phyloP scores from a whole-genome alignment of 2,113 vertebrate species.

The Rostratula benghalensis region DNA sequence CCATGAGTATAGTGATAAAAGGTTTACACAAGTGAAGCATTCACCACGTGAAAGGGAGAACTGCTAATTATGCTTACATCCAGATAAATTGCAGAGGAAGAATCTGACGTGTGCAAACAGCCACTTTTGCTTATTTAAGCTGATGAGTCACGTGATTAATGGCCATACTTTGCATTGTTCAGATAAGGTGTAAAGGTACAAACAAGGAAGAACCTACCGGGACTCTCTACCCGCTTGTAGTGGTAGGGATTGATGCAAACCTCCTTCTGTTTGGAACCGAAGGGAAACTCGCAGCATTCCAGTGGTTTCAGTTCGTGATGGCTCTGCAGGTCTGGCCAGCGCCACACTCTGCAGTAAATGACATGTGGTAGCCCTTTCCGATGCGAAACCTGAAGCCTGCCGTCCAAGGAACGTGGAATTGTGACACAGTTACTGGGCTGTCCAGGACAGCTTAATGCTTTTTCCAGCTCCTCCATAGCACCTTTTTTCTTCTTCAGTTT shows the following conservation, averaged over 20 bases:
- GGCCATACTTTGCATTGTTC: background rate
- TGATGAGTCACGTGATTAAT: constrained; percentile 14
- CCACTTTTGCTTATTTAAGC: constrained; percentile 34
- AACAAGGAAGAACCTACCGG: constrained; percentile 81
- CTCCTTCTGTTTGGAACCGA: constrained; percentile 97
- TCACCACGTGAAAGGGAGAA: background rate
- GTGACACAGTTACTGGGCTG: constrained; percentile 97
- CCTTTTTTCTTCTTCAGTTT: constrained; percentile 98
- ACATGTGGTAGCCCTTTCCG: constrained; percentile 93
- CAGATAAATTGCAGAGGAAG: constrained; percentile 10
- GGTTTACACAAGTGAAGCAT: background rate
- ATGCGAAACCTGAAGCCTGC: constrained; percentile 94
- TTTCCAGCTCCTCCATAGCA: constrained; percentile 97
- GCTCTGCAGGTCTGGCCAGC: constrained; percentile 97
- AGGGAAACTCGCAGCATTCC: constrained; percentile 97
- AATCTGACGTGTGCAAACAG: constrained; percentile 29
- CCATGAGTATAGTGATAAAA: background rate
- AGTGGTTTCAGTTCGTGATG: constrained; percentile 97
- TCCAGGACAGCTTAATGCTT: constrained; percentile 92
- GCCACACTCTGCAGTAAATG: constrained; percentile 96
- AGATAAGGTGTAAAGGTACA: constrained; percentile 32
- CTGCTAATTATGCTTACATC: constrained; percentile 2
- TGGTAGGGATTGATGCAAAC: constrained; percentile 99
- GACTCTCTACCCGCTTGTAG: constrained; percentile 97
- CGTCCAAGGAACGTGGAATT: constrained; percentile 93